phyloP scores from a whole-genome alignment of 2,888 invertebrate species.

The Dolichopus griseipennis region DNA sequence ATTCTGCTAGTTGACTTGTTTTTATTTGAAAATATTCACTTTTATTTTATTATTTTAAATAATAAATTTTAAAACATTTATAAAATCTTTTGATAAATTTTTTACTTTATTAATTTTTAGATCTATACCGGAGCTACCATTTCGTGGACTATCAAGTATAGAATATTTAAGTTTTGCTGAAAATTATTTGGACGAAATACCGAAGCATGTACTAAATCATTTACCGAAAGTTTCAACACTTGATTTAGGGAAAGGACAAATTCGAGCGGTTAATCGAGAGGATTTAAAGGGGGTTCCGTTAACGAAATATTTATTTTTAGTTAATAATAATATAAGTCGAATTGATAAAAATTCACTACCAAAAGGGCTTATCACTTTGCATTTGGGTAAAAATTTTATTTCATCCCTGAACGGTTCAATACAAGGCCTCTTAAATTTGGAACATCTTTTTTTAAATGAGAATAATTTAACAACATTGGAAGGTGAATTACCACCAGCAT shows the following conservation, averaged over 20 bases:
- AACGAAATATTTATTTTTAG: slow-evolving; percentile 60
- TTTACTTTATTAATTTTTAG: slow-evolving; percentile 51
- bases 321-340: slow-evolving; percentile 65
- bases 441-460: slow-evolving; percentile 69
- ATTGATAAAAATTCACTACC: slow-evolving; percentile 67
- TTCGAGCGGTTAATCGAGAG: slow-evolving; percentile 61
- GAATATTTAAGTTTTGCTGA: slow-evolving; percentile 72
- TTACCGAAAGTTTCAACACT: slow-evolving; percentile 70
- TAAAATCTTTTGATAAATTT: no score
- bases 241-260: slow-evolving; percentile 72
- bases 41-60: no score
- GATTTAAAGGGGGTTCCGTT: slow-evolving; percentile 65
- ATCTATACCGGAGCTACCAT: slow-evolving; percentile 61
- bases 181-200: slow-evolving; percentile 67
- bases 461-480: slow-evolving; percentile 68
- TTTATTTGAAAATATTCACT: no score
- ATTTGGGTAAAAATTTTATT: slow-evolving; percentile 66
- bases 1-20: no score
- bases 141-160: slow-evolving; percentile 63
- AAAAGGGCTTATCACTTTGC: slow-evolving; percentile 56
- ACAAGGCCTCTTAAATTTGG: slow-evolving; percentile 60
- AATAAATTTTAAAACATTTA: no score
- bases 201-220: slow-evolving; percentile 63
- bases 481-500: slow-evolving; percentile 60
- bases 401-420: slow-evolving; percentile 66